Conservation (phyloP, 1,140 invertebrate species). For the Diorhabda sublineata region DNA sequence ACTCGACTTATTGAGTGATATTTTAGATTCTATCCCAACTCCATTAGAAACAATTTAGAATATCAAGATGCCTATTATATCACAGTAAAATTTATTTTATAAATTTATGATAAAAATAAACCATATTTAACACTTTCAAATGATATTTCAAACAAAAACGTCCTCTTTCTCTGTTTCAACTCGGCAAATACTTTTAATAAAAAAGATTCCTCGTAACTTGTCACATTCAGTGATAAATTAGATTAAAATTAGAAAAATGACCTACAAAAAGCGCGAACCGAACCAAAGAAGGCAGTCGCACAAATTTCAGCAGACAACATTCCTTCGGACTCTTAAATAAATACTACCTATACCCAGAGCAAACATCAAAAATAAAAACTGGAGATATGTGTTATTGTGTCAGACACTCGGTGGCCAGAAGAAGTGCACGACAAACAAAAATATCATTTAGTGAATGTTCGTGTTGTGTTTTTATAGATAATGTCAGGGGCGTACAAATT, state of each 20-base stretch:
- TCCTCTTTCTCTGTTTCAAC: not conserved
- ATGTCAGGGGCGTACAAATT: slow-evolving; percentile 5
- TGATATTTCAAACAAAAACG: too few species aligned
- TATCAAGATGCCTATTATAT: too few species aligned
- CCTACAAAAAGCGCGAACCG: slow-evolving; percentile 16
- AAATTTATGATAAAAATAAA: too few species aligned
- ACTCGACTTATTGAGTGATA: too few species aligned
- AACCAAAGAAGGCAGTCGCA: slow-evolving; percentile 4
- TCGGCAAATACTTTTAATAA: not conserved
- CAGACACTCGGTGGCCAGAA: slow-evolving; percentile 28
- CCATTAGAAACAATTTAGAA: too few species aligned
- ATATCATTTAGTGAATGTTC: slow-evolving; percentile 31
- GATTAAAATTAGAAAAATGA: slow-evolving; percentile 17
- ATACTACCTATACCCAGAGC: slow-evolving; percentile 18
- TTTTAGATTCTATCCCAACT: too few species aligned
- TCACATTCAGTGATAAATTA: slow-evolving; percentile 20
- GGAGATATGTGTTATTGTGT: slow-evolving; percentile 34
- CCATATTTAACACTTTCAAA: too few species aligned
- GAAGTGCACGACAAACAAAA: slow-evolving; percentile 27
- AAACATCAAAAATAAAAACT: slow-evolving; percentile 23
- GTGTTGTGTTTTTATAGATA: slow-evolving; percentile 20
- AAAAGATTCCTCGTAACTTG: slow-evolving; percentile 10
- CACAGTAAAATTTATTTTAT: too few species aligned
- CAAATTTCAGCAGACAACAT: slow-evolving; percentile 24
- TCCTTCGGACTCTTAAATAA: slow-evolving; percentile 23